Conservation (phyloP, 2,888 invertebrate species). For the Drosophila paracracens region DNA sequence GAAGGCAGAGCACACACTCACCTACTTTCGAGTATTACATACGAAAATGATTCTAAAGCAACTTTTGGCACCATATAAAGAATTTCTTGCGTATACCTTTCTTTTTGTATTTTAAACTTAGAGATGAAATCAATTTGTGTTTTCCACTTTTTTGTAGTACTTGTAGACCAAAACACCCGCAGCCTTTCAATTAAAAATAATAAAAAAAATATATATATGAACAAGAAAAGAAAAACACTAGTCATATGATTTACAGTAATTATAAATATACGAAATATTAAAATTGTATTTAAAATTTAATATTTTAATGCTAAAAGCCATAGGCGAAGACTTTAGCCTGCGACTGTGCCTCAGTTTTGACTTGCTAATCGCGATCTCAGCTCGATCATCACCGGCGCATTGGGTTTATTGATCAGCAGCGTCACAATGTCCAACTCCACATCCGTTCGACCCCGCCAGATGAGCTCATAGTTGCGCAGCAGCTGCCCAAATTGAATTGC, state of each 20-base stretch:
- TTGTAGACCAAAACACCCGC: constrained; percentile 69
- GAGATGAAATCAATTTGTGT: constrained; percentile 19
- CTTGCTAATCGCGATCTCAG: constrained; percentile 68
- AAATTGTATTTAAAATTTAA: constrained; percentile 48
- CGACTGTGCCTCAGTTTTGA: constrained; percentile 37
- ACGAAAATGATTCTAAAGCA: constrained; percentile 33
- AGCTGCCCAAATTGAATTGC: constrained; percentile 63
- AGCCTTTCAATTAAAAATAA: constrained; percentile 66
- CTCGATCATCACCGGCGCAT: constrained; percentile 85
- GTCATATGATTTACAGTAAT: constrained; percentile 72
- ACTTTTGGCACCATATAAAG: constrained; percentile 40
- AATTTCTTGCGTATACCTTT: constrained; percentile 64
- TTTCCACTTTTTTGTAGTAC: constrained; percentile 44
- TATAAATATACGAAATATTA: constrained; percentile 54
- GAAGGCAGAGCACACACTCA: constrained; percentile 10
- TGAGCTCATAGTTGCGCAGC: constrained; percentile 76
- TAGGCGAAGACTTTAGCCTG: constrained; percentile 21
- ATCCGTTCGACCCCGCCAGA: constrained; percentile 87
- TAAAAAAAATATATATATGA: constrained; percentile 21
- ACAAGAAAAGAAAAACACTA: constrained; percentile 40
- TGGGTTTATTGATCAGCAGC: constrained; percentile 92
- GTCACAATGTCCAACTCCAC: constrained; percentile 88
- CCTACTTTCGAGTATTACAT: constrained; percentile 48
- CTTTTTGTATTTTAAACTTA: constrained; percentile 44
- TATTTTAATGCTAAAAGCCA: constrained; percentile 43